phyloP scores from a whole-genome alignment of 1,140 invertebrate genomes.

The Caenorhabditis brenneri region DNA sequence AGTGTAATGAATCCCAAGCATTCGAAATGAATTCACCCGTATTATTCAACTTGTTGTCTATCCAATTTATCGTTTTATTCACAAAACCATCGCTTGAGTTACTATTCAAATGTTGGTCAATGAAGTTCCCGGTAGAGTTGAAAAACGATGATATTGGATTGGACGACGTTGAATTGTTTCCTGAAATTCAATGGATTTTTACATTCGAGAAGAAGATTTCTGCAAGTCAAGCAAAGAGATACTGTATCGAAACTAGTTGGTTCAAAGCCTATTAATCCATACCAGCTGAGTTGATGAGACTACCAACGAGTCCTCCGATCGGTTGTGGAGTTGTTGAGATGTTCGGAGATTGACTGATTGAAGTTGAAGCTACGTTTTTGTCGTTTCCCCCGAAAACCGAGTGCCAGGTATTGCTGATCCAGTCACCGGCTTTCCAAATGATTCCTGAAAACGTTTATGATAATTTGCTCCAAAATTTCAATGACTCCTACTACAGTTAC shows the following conservation, averaged over 20 bases:
- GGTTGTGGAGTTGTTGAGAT: neutral
- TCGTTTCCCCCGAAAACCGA: conserved; percentile 8
- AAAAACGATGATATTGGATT: neutral
- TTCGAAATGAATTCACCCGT: neutral
- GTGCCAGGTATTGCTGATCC: conserved; percentile 8
- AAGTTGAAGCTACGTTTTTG: neutral
- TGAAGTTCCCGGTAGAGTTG: neutral
- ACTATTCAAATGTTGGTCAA: neutral
- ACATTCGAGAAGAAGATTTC: no score
- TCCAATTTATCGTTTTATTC: neutral
- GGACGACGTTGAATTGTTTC: neutral
- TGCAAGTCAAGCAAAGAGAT: no score
- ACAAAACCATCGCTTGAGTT: neutral
- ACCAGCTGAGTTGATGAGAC: neutral
- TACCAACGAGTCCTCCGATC: conserved; percentile 17
- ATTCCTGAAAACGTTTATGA: no score
- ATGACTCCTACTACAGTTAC: no score
- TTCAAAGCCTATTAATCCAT: no score
- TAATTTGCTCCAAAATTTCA: no score
- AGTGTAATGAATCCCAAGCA: neutral
- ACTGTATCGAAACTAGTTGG: no score
- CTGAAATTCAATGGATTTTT: no score
- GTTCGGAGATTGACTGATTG: neutral
- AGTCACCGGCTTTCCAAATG: conserved; percentile 18
- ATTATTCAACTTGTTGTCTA: neutral